Evolutionary conservation across 2,113 vertebrate species (phyloP).

Genomic region (Paracanthobrama guichenoti): DNA sequence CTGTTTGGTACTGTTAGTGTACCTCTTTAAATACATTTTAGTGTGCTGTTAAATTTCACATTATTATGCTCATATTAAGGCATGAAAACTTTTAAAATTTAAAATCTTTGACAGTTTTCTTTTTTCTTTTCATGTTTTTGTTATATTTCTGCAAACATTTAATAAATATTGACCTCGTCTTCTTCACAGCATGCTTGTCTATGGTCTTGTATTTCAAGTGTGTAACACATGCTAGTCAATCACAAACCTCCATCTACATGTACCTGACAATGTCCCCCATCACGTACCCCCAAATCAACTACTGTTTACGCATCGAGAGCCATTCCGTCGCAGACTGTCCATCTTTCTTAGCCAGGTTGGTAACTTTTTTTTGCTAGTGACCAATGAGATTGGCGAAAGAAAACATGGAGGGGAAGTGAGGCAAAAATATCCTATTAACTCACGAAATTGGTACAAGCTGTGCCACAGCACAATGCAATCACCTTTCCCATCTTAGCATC

Average conservation of each 20-base stretch:
- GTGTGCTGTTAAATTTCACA: background rate
- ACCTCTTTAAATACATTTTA: background rate
- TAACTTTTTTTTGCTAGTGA: slow-evolving; percentile 31
- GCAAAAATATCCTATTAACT: slow-evolving; percentile 70
- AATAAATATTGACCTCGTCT: background rate
- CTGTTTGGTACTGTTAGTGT: background rate
- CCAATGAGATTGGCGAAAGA: slow-evolving; percentile 40
- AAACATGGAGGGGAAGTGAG: slow-evolving; percentile 39
- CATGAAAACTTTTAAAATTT: too few relatives aligned
- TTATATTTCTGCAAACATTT: background rate
- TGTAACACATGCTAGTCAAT: background rate
- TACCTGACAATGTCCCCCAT: background rate
- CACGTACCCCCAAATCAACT: background rate
- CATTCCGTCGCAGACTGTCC: slow-evolving; percentile 21
- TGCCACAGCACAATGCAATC: slow-evolving; percentile 65
- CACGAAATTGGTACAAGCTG: slow-evolving; percentile 71
- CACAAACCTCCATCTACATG: slow-evolving; percentile 19
- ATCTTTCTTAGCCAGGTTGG: slow-evolving; percentile 45
- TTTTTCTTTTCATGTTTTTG: background rate
- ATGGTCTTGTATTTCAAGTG: background rate
- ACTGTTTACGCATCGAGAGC: slow-evolving; percentile 29
- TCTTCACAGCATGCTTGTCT: background rate
- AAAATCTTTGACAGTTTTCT: too few relatives aligned
- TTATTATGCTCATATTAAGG: background rate
- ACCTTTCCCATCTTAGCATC: slow-evolving; percentile 55